phyloP scores from a whole-genome alignment of 2,888 invertebrate species.

The Pegoplata infirma region DNA sequence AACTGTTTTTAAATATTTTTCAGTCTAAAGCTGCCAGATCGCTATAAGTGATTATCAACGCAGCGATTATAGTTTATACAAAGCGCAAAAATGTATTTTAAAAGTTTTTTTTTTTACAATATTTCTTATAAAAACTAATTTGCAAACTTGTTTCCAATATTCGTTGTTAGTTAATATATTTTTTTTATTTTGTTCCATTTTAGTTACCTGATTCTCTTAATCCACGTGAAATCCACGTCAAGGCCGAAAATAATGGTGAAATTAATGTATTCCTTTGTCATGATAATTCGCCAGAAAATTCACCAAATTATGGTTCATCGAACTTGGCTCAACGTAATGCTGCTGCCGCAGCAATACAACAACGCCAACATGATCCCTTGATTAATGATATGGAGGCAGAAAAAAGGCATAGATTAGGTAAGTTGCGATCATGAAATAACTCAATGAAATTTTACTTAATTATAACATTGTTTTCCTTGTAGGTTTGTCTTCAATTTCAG shows the following conservation, averaged over 20 bases:
- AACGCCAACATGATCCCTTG: conserved; percentile 79
- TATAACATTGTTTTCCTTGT: neutral
- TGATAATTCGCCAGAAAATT: conserved; percentile 81
- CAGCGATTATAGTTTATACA: no score
- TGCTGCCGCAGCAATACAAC: conserved; percentile 67
- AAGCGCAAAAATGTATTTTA: no score
- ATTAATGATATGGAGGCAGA: conserved; percentile 81
- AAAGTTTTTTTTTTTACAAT: no score
- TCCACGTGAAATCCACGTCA: conserved; percentile 91
- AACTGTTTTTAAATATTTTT: no score
- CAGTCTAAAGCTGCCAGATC: no score
- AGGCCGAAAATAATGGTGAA: conserved; percentile 91
- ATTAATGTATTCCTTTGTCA: conserved; percentile 98
- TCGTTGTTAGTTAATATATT: no score
- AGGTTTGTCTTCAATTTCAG: conserved; percentile 58
- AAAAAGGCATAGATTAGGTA: conserved; percentile 78
- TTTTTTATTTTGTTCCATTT: conserved; percentile 39
- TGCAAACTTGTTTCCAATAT: no score
- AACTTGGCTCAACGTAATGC: conserved; percentile 63
- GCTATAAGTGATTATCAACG: no score
- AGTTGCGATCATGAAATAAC: conserved; percentile 2
- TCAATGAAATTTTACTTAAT: neutral
- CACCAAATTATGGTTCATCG: conserved; percentile 73
- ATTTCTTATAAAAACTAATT: no score
- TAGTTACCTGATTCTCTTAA: conserved; percentile 84